phyloP scores from a whole-genome alignment of 2,113 vertebrate genomes.

The Axis porcinus region DNA sequence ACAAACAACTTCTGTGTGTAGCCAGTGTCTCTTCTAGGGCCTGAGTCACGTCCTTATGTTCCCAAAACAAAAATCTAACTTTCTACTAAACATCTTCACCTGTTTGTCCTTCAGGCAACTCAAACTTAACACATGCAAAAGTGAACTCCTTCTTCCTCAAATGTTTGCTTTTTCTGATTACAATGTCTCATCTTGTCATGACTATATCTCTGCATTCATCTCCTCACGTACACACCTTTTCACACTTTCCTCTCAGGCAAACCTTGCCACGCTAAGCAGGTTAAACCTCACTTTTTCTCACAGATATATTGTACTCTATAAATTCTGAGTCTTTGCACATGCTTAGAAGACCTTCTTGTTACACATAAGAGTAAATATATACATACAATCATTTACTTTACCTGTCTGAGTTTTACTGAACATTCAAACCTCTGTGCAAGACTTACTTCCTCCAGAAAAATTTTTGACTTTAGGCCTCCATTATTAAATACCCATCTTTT shows the following conservation, averaged over 20 bases:
- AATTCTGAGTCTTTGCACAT: background rate
- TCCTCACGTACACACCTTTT: background rate
- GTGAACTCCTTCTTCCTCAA: background rate
- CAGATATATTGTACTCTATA: background rate
- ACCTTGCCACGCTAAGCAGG: background rate
- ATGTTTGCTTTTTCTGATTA: background rate
- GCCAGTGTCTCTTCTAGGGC: background rate
- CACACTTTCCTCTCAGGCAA: background rate
- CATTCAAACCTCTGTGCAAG: background rate
- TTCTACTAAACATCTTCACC: background rate
- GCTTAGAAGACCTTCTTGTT: background rate
- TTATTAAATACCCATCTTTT: background rate
- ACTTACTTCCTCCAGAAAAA: background rate
- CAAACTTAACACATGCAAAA: background rate
- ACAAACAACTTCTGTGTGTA: background rate
- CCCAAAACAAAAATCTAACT: slow-evolving; percentile 5
- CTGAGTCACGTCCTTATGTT: background rate
- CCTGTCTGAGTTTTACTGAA: background rate
- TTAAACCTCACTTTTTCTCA: background rate
- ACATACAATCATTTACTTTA: background rate
- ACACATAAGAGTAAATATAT: background rate
- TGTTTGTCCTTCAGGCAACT: background rate
- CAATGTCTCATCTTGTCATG: background rate
- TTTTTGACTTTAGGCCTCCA: background rate
- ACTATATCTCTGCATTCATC: background rate